Evolutionary conservation across 2,797 vertebrate genomes (phyloP).

Genomic region (Lagorchestes hirsutus): DNA sequence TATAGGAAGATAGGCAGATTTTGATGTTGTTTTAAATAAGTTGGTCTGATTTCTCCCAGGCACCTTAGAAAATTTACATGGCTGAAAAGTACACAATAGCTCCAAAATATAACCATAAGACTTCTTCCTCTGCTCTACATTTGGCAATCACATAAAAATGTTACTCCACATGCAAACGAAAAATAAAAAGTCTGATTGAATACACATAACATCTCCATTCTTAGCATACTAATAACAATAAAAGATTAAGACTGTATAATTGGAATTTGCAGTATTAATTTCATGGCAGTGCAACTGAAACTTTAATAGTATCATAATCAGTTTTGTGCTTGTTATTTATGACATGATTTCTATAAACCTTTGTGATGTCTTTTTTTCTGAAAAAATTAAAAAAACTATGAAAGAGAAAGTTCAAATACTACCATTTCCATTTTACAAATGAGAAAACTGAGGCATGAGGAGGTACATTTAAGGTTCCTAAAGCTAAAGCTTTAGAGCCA

Average conservation of each 20-base stretch:
- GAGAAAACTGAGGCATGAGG: neutral
- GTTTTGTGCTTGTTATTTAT: neutral
- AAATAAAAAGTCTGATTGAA: conserved; percentile 9
- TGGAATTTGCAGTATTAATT: conserved; percentile 28
- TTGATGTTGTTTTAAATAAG: neutral
- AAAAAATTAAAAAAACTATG: neutral
- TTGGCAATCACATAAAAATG: conserved; percentile 15
- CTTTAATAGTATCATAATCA: neutral
- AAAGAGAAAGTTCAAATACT: neutral
- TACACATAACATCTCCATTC: neutral
- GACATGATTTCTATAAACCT: neutral
- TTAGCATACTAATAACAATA: neutral
- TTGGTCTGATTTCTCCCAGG: conserved; percentile 4
- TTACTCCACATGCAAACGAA: conserved; percentile 30
- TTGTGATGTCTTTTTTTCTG: neutral
- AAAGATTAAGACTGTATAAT: conserved; percentile 11
- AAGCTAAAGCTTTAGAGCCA: neutral
- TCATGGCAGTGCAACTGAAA: conserved; percentile 28
- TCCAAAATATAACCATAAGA: conserved; percentile 24
- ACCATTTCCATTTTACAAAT: neutral
- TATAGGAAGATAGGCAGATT: neutral
- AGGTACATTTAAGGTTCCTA: neutral
- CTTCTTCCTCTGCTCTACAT: neutral
- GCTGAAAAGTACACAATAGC: conserved; percentile 32
- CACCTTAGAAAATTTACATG: conserved; percentile 4